Evolutionary conservation across 2,797 vertebrate genomes (phyloP).

Genomic region (Nasua narica): DNA sequence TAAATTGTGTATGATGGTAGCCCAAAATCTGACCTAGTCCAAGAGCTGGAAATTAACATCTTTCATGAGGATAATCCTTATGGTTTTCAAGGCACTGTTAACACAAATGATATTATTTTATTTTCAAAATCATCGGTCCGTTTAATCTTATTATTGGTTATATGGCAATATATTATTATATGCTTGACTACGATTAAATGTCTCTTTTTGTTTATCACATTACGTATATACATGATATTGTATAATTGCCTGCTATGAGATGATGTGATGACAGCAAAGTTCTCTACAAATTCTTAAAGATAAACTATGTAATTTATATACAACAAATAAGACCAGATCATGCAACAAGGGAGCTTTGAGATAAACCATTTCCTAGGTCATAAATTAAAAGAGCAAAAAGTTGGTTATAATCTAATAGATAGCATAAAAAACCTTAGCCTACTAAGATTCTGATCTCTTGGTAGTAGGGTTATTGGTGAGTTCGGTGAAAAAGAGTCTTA

Average conservation of each 20-base stretch:
- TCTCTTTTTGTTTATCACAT: neutral
- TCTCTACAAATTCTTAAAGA: neutral
- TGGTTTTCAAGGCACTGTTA: neutral
- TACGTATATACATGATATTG: neutral
- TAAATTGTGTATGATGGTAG: neutral
- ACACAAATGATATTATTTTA: neutral
- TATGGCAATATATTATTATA: neutral
- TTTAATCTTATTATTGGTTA: neutral
- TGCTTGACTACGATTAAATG: neutral
- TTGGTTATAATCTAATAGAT: neutral
- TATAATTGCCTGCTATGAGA: neutral
- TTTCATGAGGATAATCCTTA: neutral
- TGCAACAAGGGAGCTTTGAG: neutral
- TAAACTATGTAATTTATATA: neutral
- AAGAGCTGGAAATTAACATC: neutral
- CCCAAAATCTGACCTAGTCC: neutral
- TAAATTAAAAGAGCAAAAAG: neutral
- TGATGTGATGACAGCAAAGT: neutral
- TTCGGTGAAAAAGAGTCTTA: neutral
- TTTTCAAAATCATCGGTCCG: neutral
- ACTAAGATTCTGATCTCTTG: neutral
- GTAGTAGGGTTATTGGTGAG: neutral
- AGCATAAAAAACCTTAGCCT: neutral
- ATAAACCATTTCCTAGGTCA: slow-evolving; percentile 13
- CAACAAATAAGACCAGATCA: neutral